Evolutionary conservation across 2,888 invertebrate species (phyloP), one percentile per base, ranked within the genome.

Genomic region (Crepidodera aurea): DNA sequence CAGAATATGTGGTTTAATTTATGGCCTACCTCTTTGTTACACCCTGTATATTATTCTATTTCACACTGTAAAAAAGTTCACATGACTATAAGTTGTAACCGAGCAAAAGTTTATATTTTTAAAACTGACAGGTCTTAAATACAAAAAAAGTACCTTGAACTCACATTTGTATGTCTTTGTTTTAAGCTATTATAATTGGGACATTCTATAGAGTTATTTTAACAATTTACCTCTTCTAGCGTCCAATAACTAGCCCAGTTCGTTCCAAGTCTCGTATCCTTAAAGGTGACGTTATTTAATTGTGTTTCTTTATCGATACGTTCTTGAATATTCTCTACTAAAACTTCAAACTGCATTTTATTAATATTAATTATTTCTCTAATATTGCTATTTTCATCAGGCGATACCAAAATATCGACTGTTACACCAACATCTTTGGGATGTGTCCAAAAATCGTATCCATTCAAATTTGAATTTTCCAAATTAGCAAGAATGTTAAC

Each of bases 361-460:
- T 44, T 19, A 22, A 5, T 22, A 22, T 12, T 1, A n/a, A 44
- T 44, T 0, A 69, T 83, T 72, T 32, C 79, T 51, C 80, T 73
- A 68, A 89, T 86, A 0, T 82, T 78, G 0, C 53, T 53, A 25
- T 82, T 72, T 32, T 83, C 79, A 3, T 82, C 78, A 0, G 90
- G 88, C 8, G 84, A 79, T 0, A 90, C 86, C 87, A 90, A 87
- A 1, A 90, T 77, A 51, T 86, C 74, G 1, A 75, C 83, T 5
- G 84, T 79, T 51, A 79, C 77, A 55, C 60, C 66, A 4, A 69
- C 53, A 13, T 57, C 34, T 12, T 46, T 57, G 0, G 61, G 60
- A 7, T 64, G 55, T 37, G 59, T 62, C 71, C 71, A 71, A 37
- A 71, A 71, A 40, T 66, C 64, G 37, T 51, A 71, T 0, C 32